Conservation (phyloP, 2,113 vertebrate species). For the Pedetes capensis region DNA sequence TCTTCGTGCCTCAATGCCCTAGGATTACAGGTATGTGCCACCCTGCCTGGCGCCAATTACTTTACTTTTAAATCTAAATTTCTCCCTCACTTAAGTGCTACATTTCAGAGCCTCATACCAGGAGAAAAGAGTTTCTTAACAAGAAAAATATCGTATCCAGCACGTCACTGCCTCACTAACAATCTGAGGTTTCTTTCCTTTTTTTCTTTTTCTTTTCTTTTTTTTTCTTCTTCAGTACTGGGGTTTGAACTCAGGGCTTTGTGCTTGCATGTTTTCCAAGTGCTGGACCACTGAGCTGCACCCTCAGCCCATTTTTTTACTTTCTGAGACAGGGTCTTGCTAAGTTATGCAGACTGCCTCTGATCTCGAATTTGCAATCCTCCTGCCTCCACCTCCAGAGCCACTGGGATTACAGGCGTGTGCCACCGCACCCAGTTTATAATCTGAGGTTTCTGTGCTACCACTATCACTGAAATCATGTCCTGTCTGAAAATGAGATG, state of each 20-base stretch:
- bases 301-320: too few relatives aligned
- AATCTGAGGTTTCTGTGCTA: background rate
- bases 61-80: background rate
- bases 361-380: too few relatives aligned
- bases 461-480: background rate
- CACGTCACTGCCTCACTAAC: background rate
- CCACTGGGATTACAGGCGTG: too few relatives aligned
- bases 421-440: too few relatives aligned
- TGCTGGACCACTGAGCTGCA: too few relatives aligned
- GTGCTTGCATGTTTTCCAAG: too few relatives aligned
- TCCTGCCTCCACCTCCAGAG: too few relatives aligned
- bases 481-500: background rate
- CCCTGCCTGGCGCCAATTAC: background rate
- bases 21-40: background rate
- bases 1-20: background rate
- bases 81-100: background rate
- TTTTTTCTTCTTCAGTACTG: too few relatives aligned
- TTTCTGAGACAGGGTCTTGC: too few relatives aligned
- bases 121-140: background rate
- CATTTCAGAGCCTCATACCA: background rate
- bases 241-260: too few relatives aligned
- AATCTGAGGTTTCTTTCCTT: background rate
- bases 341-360: too few relatives aligned
- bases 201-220: too few relatives aligned
- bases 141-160: background rate